These are phyloP conservation scores for Paratilapia polleni DNA, from an alignment of 2,113 vertebrate genomes.

Conservation along the genomic window DNA sequence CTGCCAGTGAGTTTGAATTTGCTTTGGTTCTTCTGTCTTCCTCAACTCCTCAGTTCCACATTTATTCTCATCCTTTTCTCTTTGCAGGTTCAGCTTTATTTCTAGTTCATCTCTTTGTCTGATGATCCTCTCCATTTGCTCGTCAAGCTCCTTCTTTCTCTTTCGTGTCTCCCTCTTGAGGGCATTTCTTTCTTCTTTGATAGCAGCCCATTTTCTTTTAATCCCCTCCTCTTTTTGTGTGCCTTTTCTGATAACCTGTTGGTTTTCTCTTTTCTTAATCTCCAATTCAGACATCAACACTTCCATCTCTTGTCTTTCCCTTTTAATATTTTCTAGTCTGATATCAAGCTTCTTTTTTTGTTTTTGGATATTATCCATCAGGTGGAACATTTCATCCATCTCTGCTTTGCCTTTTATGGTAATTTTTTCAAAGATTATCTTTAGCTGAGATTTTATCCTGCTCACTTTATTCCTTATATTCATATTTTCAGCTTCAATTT, in stretches of 20 bases:
- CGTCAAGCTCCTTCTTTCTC: slow-evolving; percentile 28
- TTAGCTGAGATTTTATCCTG: slow-evolving; percentile 36
- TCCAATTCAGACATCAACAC: slow-evolving; percentile 42
- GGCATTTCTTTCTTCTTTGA: slow-evolving; percentile 29
- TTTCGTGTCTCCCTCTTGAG: slow-evolving; percentile 22
- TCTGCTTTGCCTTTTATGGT: background rate
- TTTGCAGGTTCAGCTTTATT: slow-evolving; percentile 35
- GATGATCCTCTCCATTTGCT: slow-evolving; percentile 27
- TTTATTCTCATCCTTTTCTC: background rate
- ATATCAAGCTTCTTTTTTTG: slow-evolving; percentile 27
- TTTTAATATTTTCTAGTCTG: slow-evolving; percentile 7
- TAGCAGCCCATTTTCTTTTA: slow-evolving; percentile 10
- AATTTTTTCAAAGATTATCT: background rate
- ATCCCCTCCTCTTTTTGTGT: slow-evolving; percentile 22
- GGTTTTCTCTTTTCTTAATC: slow-evolving; percentile 32
- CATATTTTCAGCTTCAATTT: slow-evolving; percentile 12
- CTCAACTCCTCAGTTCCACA: background rate
- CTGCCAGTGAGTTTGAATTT: background rate
- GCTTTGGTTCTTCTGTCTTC: background rate
- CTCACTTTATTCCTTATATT: slow-evolving; percentile 20
- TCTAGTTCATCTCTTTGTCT: slow-evolving; percentile 46
- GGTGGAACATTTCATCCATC: slow-evolving; percentile 1
- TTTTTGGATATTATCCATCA: background rate
- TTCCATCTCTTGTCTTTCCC: slow-evolving; percentile 53
- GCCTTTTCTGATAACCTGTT: slow-evolving; percentile 5